phyloP scores from a whole-genome alignment of 2,888 invertebrate species.

The Diaperis boleti region DNA sequence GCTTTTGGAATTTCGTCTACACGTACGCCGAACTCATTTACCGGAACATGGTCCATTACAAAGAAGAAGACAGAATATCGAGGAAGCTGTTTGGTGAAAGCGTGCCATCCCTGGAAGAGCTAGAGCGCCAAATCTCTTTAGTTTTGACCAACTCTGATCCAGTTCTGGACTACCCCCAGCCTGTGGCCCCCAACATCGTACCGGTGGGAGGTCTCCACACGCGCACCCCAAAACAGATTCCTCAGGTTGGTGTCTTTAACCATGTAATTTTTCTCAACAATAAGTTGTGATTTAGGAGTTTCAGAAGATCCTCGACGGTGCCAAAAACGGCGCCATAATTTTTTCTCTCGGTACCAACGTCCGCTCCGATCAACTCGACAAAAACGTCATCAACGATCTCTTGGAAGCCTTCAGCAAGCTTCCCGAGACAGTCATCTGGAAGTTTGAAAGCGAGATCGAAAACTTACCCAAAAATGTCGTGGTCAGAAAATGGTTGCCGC shows the following conservation, averaged over 20 bases:
- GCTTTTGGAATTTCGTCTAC: slow-evolving; percentile 49
- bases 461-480: slow-evolving; percentile 52
- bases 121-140: slow-evolving; percentile 51
- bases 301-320: slow-evolving; percentile 56
- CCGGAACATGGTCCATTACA: slow-evolving; percentile 10
- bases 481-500: slow-evolving; percentile 35
- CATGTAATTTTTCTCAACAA: not conserved
- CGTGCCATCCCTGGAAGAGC: slow-evolving; percentile 42
- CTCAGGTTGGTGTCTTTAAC: slow-evolving; percentile 7
- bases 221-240: slow-evolving; percentile 46
- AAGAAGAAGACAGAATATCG: slow-evolving; percentile 38
- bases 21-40: slow-evolving; percentile 28
- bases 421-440: slow-evolving; percentile 64
- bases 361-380: slow-evolving; percentile 55
- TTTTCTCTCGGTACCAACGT: slow-evolving; percentile 63
- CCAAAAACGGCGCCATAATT: slow-evolving; percentile 61
- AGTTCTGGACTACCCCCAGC: slow-evolving; percentile 54
- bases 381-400: slow-evolving; percentile 51
- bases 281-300: slow-evolving; percentile 51
- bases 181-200: slow-evolving; percentile 57
- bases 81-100: slow-evolving; percentile 47
- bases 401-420: slow-evolving; percentile 60
- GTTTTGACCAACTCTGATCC: slow-evolving; percentile 54
- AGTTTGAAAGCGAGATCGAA: slow-evolving; percentile 58
- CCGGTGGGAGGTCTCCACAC: slow-evolving; percentile 59